A percentile compares a stretch with the other conserved stretches of the same genome.
phyloP scores from a whole-genome alignment of 1,140 invertebrate species.

The Drosophila chauvacae region DNA sequence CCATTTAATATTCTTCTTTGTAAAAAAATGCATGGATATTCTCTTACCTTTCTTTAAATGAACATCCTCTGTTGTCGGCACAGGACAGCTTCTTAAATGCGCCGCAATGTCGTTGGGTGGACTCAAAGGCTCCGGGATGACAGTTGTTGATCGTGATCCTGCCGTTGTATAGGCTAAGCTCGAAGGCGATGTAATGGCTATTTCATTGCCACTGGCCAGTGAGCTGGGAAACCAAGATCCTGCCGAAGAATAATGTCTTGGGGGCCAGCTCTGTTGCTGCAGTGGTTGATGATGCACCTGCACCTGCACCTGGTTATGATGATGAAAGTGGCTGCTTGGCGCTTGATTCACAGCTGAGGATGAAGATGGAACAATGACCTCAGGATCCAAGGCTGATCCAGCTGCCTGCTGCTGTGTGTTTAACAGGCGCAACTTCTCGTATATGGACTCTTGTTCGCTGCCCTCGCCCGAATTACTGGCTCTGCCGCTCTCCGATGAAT shows the following conservation, averaged over 20 bases:
- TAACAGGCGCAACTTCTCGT: constrained; percentile 93
- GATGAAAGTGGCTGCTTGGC: constrained; percentile 49
- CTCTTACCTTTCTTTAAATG: constrained; percentile 72
- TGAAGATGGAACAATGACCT: background rate
- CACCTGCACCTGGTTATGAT: constrained; percentile 38
- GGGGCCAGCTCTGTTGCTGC: constrained; percentile 62
- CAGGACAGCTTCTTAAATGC: constrained; percentile 47
- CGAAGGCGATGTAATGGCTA: constrained; percentile 26
- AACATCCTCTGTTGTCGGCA: constrained; percentile 54
- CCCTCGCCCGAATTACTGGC: constrained; percentile 85
- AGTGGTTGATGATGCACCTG: constrained; percentile 41
- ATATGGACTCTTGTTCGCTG: constrained; percentile 89
- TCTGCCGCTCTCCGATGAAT: constrained; percentile 75
- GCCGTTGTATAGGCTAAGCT: constrained; percentile 23
- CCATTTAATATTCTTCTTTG: background rate
- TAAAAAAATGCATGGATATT: background rate
- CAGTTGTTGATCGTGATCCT: constrained; percentile 13
- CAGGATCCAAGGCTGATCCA: constrained; percentile 30
- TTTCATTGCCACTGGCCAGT: constrained; percentile 32
- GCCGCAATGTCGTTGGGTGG: constrained; percentile 44
- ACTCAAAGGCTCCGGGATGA: constrained; percentile 56
- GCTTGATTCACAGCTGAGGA: constrained; percentile 18
- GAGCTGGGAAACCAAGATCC: constrained; percentile 78
- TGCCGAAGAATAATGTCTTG: constrained; percentile 62
- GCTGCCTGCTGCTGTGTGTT: constrained; percentile 89